Evolutionary conservation across 2,113 vertebrate species (phyloP), one percentile per base, ranked within the genome.

Genomic region (Cynopterus brachyotis): DNA sequence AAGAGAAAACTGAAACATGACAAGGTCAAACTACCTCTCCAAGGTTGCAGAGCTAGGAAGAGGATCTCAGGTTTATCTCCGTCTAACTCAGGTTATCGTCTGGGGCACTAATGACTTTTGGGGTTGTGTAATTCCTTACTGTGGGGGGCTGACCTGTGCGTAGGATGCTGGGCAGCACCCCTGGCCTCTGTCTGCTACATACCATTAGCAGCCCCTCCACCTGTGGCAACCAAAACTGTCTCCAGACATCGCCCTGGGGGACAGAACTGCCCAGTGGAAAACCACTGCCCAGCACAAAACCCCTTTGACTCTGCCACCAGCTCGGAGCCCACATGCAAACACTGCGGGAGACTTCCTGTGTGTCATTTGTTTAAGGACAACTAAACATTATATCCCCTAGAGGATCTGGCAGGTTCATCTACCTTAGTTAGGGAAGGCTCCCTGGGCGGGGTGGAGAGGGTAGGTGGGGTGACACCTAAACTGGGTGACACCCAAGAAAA

Each of bases 281-380:
- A 24, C 47, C 15, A 64, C 60, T 0, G 6, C 62, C 17, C 30
- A 13, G 5, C 85, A 67, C n/a, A 5, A 32, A 59, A n/a, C 4
- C 1, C 13, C 66, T 35, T 30, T 1, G 13, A 10, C 67, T 57
- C 80, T 2, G 26, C 42, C 53, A 11, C 62, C 0, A 24, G 45
- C 82, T 1, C 0, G 0, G 59, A 35, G 42, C 60, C 66, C 2
- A 2, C 0, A 1, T 0, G 1, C 20, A 17, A 16, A 28, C 26
- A 3, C 20, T 5, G 26, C 2, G 0, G 28, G 32, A 93, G 30
- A 35, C 9, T 0, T 0, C 6, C 37, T 26, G 12, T 0, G 0
- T 5, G 60, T 0, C 59, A 28, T 1, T 0, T 30, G 28, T 15
- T 45, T 5, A 37, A 42, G 64, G 47, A 79, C 16, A 26, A 24